These are phyloP conservation scores for Amblyteles armatorius DNA, from an alignment of 2,888 invertebrate genomes.

Conservation along the genomic window DNA sequence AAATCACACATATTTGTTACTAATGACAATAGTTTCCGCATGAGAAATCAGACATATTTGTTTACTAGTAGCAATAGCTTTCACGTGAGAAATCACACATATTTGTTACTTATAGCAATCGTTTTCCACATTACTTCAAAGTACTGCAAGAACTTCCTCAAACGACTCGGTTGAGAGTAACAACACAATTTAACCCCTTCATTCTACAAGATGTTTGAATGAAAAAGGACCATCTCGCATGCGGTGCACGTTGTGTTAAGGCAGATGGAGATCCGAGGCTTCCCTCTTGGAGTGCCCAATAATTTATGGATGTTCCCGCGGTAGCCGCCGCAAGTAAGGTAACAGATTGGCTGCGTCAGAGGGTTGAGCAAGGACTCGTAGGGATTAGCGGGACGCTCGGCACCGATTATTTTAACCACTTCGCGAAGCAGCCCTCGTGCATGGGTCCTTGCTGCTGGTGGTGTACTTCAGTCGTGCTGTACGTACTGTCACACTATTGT, in stretches of 20 bases:
- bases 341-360: constrained; percentile 72
- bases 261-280: constrained; percentile 28
- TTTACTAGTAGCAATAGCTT: too few species aligned
- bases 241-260: constrained; percentile 23
- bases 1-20: too few species aligned
- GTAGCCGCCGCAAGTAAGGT: constrained; percentile 70
- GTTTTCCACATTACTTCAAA: too few species aligned
- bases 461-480: constrained; percentile 9
- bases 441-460: background rate
- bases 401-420: constrained; percentile 72
- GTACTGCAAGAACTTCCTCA: too few species aligned
- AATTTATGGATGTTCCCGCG: constrained; percentile 70
- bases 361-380: constrained; percentile 70
- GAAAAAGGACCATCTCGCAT: background rate
- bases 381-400: constrained; percentile 69
- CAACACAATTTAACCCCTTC: too few species aligned
- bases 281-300: constrained; percentile 60
- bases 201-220: background rate
- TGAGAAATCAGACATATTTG: too few species aligned
- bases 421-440: constrained; percentile 50
- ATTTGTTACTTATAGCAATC: too few species aligned
- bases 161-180: too few species aligned
- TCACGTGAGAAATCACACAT: too few species aligned
- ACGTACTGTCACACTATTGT: constrained; percentile 44
- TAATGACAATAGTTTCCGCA: too few species aligned